Percentiles rank a stretch among this genome's conserved stretches.
phyloP scores from a whole-genome alignment of 1,140 invertebrate species.

The Caenorhabditis remanei region DNA sequence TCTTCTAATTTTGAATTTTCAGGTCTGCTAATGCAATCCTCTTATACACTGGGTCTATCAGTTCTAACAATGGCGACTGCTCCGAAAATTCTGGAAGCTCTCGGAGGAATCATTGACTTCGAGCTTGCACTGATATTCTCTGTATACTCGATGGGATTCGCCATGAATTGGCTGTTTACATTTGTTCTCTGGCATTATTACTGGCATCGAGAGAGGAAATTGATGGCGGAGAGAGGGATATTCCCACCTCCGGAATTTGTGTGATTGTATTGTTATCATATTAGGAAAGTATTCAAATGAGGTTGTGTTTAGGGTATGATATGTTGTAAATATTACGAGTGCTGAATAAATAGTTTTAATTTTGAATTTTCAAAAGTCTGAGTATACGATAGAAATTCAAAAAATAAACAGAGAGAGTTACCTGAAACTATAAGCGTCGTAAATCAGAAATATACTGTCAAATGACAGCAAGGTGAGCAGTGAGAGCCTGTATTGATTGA shows the following conservation, averaged over 20 bases:
- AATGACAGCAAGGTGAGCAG: no score
- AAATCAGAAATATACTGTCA: no score
- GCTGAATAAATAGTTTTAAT: no score
- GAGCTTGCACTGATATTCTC: slow-evolving; percentile 65
- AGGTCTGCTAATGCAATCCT: slow-evolving; percentile 76
- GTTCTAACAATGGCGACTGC: slow-evolving; percentile 75
- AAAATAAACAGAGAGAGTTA: no score
- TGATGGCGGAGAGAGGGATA: slow-evolving; percentile 4
- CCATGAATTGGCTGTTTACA: slow-evolving; percentile 74
- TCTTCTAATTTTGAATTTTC: neutral
- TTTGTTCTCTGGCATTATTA: slow-evolving; percentile 76
- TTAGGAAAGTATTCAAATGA: no score
- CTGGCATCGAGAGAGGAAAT: slow-evolving; percentile 69
- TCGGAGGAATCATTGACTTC: slow-evolving; percentile 66
- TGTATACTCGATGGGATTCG: slow-evolving; percentile 69
- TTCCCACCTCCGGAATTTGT: slow-evolving; percentile 47
- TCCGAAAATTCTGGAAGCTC: slow-evolving; percentile 71
- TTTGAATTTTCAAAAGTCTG: no score
- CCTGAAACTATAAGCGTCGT: no score
- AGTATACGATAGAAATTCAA: no score
- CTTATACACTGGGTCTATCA: slow-evolving; percentile 72
- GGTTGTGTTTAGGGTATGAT: no score
- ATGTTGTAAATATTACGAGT: no score
- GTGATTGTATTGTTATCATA: neutral
- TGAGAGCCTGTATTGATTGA: no score